Conservation (phyloP, 2,888 invertebrate species). For the Caenorhabditis angaria region DNA sequence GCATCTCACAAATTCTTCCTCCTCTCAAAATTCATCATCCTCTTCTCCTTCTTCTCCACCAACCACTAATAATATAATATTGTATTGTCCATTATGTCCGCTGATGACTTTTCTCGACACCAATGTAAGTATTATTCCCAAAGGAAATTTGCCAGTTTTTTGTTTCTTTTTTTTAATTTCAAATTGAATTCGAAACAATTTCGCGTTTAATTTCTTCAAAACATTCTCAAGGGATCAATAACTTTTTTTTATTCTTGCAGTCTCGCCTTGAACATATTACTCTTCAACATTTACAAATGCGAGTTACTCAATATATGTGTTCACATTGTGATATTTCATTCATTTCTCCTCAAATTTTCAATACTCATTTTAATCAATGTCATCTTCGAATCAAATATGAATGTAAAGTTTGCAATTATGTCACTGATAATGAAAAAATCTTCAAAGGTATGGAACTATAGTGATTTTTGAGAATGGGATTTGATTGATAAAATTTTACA, state of each 20-base stretch:
- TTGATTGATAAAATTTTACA: slow-evolving; percentile 14
- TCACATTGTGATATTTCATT: slow-evolving; percentile 30
- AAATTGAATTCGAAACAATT: neutral
- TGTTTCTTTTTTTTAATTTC: neutral
- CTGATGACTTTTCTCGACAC: slow-evolving; percentile 10
- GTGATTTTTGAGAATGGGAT: neutral
- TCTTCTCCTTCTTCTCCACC: neutral
- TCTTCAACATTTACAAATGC: slow-evolving; percentile 39
- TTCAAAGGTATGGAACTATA: slow-evolving; percentile 27
- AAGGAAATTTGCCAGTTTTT: no score
- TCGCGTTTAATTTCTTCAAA: neutral
- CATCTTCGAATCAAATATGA: slow-evolving; percentile 34
- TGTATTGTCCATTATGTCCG: slow-evolving; percentile 11
- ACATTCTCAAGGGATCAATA: no score
- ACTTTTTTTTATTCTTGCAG: no score
- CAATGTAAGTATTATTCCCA: slow-evolving; percentile 7
- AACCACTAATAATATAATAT: neutral
- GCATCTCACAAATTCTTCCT: slow-evolving; percentile 24
- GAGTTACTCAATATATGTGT: slow-evolving; percentile 28
- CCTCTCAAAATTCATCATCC: neutral
- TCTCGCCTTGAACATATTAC: slow-evolving; percentile 42
- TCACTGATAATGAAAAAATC: slow-evolving; percentile 34
- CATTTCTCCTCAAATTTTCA: neutral
- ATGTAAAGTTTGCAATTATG: slow-evolving; percentile 32
- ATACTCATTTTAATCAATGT: slow-evolving; percentile 31